phyloP scores from a whole-genome alignment of 2,888 invertebrate genomes.

The Gonocerus acuteangulatus region DNA sequence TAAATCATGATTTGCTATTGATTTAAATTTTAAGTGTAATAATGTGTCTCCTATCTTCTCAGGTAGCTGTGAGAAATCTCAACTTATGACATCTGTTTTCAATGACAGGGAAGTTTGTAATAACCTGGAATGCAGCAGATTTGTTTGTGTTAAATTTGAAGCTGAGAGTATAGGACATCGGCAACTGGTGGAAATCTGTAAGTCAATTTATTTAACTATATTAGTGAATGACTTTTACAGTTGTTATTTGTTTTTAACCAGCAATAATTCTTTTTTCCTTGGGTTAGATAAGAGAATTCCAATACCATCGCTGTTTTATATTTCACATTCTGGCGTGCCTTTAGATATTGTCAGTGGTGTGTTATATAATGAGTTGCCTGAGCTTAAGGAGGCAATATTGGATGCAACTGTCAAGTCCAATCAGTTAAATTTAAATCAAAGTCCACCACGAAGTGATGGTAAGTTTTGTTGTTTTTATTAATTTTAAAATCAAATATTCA shows the following conservation, averaged over 20 bases:
- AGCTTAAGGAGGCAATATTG: background rate
- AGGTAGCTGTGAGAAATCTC: slow-evolving; percentile 33
- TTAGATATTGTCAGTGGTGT: slow-evolving; percentile 29
- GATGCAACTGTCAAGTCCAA: slow-evolving; percentile 1
- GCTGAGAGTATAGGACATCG: slow-evolving; percentile 28
- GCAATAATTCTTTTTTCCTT: background rate
- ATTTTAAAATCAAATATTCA: too few relatives aligned
- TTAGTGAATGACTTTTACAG: background rate
- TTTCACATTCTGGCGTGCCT: slow-evolving; percentile 28
- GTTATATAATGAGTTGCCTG: background rate
- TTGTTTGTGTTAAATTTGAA: slow-evolving; percentile 30
- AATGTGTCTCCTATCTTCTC: background rate
- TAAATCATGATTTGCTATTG: too few relatives aligned
- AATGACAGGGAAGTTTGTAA: slow-evolving; percentile 14
- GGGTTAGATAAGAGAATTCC: slow-evolving; percentile 32
- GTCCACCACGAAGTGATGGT: slow-evolving; percentile 8
- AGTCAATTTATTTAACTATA: background rate
- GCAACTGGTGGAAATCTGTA: slow-evolving; percentile 34
- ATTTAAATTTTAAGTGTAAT: background rate
- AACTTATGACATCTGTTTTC: slow-evolving; percentile 26
- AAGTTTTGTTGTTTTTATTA: too few relatives aligned
- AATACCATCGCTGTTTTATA: slow-evolving; percentile 33
- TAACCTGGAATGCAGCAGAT: slow-evolving; percentile 16
- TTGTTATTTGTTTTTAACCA: background rate
- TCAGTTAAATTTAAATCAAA: slow-evolving; percentile 1